Conservation (phyloP, 2,797 vertebrate genomes). For the Sphenopsis melanotis region DNA sequence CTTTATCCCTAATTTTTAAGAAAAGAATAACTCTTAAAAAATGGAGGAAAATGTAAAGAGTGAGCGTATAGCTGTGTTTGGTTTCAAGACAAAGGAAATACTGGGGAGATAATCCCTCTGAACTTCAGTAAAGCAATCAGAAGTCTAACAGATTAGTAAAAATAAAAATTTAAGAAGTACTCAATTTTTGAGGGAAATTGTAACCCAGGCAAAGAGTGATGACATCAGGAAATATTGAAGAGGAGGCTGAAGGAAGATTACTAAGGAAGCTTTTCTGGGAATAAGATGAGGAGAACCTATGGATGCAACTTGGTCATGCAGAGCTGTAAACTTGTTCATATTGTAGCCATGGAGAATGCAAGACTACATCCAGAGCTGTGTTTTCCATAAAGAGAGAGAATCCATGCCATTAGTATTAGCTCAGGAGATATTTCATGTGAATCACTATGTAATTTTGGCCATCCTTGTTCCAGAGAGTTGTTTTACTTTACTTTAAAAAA, state of each 20-base stretch:
- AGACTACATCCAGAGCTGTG: background rate
- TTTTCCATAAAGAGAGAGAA: background rate
- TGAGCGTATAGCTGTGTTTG: background rate
- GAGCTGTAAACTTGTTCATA: background rate
- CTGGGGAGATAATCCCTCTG: background rate
- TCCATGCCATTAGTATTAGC: background rate
- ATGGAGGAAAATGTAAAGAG: background rate
- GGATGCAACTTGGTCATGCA: background rate
- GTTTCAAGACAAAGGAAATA: background rate
- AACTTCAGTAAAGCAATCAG: background rate
- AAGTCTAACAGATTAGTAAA: background rate
- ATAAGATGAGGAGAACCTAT: background rate
- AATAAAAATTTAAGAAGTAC: background rate
- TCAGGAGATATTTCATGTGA: background rate
- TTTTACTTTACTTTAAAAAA: background rate
- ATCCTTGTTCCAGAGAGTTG: background rate
- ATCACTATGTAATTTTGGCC: background rate
- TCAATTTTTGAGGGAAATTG: background rate
- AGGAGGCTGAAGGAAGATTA: background rate
- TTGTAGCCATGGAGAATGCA: background rate
- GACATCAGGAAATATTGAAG: background rate
- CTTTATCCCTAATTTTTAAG: background rate
- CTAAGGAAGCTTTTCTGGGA: background rate
- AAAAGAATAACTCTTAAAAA: background rate
- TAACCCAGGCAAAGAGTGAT: background rate